Conservation (phyloP, 1,140 invertebrate genomes). For the Drosophila azteca region DNA sequence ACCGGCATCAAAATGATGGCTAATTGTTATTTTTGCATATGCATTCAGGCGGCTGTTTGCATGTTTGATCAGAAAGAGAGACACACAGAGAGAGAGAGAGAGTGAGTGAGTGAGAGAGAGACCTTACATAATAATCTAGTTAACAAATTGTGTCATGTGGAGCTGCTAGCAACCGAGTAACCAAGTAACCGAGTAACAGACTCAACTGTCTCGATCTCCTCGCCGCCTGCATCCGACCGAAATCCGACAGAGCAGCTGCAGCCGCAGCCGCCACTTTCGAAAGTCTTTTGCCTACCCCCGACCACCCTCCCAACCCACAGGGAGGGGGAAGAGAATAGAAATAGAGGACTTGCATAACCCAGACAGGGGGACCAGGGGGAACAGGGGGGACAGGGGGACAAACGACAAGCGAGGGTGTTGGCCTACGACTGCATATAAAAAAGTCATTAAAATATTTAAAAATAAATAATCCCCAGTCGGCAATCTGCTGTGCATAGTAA, state of each 20-base stretch:
- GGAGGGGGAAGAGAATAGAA: conserved; percentile 49
- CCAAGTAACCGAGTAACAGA: conserved; percentile 37
- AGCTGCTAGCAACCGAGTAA: conserved; percentile 33
- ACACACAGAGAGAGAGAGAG: conserved; percentile 24
- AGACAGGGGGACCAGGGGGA: background rate
- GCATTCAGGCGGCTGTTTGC: conserved; percentile 43
- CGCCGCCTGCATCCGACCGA: conserved; percentile 23
- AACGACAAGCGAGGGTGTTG: conserved; percentile 71
- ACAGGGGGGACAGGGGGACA: too few relatives aligned
- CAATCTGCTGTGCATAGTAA: conserved; percentile 30
- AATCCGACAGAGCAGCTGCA: conserved; percentile 31
- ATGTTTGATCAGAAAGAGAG: conserved; percentile 62
- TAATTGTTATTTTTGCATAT: conserved; percentile 79
- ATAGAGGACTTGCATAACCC: conserved; percentile 62
- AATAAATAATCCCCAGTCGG: conserved; percentile 67
- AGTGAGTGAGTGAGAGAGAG: conserved; percentile 36
- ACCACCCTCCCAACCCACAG: background rate
- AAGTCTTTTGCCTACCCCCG: conserved; percentile 44
- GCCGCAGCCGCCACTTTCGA: conserved; percentile 67
- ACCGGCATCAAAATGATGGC: conserved; percentile 70
- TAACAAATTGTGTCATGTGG: conserved; percentile 80
- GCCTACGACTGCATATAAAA: conserved; percentile 55
- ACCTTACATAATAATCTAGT: conserved; percentile 78
- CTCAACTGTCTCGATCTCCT: conserved; percentile 29
- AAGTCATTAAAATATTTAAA: conserved; percentile 76